Evolutionary conservation across 2,888 invertebrate species (phyloP).

Genomic region (Psylliodes chrysocephalus): DNA sequence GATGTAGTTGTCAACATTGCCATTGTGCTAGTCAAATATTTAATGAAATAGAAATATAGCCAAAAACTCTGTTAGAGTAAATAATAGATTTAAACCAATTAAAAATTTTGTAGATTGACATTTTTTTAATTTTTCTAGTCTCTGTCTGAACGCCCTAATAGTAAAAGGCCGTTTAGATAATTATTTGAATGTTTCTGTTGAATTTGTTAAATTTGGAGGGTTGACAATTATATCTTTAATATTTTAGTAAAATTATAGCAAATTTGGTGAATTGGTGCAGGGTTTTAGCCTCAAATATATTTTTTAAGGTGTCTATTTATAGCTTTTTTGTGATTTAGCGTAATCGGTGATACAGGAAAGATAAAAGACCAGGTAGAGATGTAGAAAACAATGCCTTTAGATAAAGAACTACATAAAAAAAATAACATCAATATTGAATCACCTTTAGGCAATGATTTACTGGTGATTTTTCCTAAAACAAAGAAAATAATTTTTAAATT

Average conservation of each 20-base stretch:
- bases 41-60: no score
- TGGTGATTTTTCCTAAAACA: conserved; percentile 4
- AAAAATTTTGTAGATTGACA: no score
- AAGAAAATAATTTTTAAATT: not conserved
- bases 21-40: no score
- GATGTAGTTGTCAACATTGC: not conserved
- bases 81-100: no score
- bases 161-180: no score
- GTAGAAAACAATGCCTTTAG: not conserved
- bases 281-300: conserved; percentile 21
- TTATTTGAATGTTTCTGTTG: no score
- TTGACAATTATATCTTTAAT: not conserved
- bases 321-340: conserved; percentile 23
- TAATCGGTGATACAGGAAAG: conserved; percentile 15
- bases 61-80: no score
- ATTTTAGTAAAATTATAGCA: conserved; percentile 7
- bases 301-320: conserved; percentile 17
- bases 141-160: no score
- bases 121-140: not conserved
- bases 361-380: conserved; percentile 5
- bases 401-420: no score
- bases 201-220: no score
- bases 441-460: no score
- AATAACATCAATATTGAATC: no score
- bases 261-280: conserved; percentile 21